Evolutionary conservation across 1,140 invertebrate species (phyloP).

Genomic region (Onthophagus taurus): DNA sequence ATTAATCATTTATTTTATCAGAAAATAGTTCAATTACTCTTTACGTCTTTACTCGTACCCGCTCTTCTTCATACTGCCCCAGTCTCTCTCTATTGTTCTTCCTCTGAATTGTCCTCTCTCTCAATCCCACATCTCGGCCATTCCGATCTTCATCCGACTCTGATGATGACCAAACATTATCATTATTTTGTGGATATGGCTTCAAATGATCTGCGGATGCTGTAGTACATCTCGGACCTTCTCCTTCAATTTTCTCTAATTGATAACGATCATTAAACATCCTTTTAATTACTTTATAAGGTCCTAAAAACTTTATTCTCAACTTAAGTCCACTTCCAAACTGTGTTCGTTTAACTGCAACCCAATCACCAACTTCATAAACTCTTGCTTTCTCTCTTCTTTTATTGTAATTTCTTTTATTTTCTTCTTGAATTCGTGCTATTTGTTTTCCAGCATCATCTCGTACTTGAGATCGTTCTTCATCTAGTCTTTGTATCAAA

Average conservation of each 20-base stretch:
- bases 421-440: conserved; percentile 28
- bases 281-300: conserved; percentile 34
- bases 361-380: conserved; percentile 31
- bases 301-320: conserved; percentile 33
- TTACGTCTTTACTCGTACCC: no score
- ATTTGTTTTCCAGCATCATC: conserved; percentile 26
- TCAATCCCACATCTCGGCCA: no score
- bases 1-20: no score
- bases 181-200: no score
- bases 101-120: no score
- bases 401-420: conserved; percentile 24
- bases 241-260: conserved; percentile 20
- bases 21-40: no score
- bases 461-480: conserved; percentile 21
- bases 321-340: conserved; percentile 32
- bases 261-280: conserved; percentile 30
- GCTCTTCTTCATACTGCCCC: no score
- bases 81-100: no score
- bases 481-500: conserved; percentile 11
- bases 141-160: no score
- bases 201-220: no score
- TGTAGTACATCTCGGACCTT: conserved; percentile 25
- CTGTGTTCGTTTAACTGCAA: conserved; percentile 36
- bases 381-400: conserved; percentile 13
- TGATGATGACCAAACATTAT: no score